Percentiles rank a stretch among this genome's conserved stretches.
These are phyloP conservation scores for Paradoxurus hermaphroditus DNA, from an alignment of 2,113 vertebrate species.

Conservation along the genomic window DNA sequence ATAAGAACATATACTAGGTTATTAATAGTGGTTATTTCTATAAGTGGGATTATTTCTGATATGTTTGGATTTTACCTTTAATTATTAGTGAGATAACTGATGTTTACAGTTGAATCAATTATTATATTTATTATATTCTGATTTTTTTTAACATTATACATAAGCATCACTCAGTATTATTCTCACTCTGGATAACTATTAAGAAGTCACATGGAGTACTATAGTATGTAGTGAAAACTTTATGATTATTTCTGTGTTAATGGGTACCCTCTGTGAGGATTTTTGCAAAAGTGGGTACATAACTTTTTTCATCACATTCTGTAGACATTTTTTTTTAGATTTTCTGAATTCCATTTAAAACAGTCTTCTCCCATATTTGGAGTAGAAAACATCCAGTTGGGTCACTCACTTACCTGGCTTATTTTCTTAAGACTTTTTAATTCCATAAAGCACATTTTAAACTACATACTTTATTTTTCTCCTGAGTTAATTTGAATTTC, in stretches of 20 bases:
- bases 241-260: not conserved
- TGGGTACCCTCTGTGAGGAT: not conserved
- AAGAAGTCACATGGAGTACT: not conserved
- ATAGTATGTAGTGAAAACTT: not conserved
- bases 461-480: not conserved
- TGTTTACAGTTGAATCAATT: not conserved
- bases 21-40: not conserved
- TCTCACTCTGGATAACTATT: not conserved
- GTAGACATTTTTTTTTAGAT: not conserved
- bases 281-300: not conserved
- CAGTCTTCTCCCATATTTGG: not conserved
- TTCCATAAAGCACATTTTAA: not conserved
- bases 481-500: constrained; percentile 1
- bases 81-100: not conserved
- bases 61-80: not conserved
- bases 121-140: not conserved
- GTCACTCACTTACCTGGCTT: not conserved
- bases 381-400: not conserved
- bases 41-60: not conserved
- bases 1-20: not conserved
- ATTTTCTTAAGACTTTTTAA: not conserved
- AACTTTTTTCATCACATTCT: not conserved
- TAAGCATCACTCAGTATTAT: not conserved
- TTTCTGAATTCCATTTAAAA: not conserved
- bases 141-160: not conserved